These are phyloP conservation scores for Busseola fusca DNA, from an alignment of 2,888 invertebrate species.

Conservation along the genomic window DNA sequence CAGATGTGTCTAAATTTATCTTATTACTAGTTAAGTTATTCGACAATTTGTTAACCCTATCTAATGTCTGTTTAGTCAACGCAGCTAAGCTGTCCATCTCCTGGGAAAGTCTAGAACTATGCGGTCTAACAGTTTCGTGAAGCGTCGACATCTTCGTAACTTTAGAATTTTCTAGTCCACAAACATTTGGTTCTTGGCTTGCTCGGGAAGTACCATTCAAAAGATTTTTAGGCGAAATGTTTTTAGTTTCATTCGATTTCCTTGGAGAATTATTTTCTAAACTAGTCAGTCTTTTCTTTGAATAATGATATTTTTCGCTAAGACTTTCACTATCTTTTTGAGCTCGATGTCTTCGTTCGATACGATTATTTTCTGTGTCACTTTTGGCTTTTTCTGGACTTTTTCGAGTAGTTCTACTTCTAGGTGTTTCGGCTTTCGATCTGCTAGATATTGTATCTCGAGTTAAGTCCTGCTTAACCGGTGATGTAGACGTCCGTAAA, in stretches of 20 bases:
- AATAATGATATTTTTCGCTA: conserved; percentile 88
- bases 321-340: conserved; percentile 86
- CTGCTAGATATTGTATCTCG: conserved; percentile 72
- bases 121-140: conserved; percentile 84
- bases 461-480: conserved; percentile 79
- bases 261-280: conserved; percentile 85
- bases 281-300: conserved; percentile 89
- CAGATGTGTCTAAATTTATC: conserved; percentile 80
- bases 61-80: conserved; percentile 91
- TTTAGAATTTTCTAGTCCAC: conserved; percentile 73
- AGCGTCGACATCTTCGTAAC: conserved; percentile 83
- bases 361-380: conserved; percentile 82
- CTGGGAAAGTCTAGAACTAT: conserved; percentile 85
- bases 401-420: conserved; percentile 73
- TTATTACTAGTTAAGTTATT: conserved; percentile 88
- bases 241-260: conserved; percentile 80
- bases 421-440: conserved; percentile 76
- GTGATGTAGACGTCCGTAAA: conserved; percentile 76
- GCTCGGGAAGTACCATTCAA: conserved; percentile 74
- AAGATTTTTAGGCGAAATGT: conserved; percentile 77
- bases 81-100: conserved; percentile 91
- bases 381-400: conserved; percentile 84
- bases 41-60: conserved; percentile 91
- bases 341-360: conserved; percentile 85
- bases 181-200: conserved; percentile 72